These are phyloP conservation scores for Alsophila aescularia DNA, from an alignment of 2,888 invertebrate species.

Conservation along the genomic window DNA sequence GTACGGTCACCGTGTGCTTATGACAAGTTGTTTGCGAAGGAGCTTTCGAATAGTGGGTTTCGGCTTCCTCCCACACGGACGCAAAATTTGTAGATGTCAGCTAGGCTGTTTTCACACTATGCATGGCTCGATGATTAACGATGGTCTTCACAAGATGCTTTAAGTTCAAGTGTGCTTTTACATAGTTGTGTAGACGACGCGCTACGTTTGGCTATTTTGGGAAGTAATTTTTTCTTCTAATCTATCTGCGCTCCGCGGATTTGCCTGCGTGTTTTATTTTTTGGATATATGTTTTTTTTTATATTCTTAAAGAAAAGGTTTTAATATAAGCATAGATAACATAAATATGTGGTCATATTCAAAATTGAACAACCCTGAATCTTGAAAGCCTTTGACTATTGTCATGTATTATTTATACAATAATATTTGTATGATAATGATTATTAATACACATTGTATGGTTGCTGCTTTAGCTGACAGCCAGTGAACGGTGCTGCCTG, in stretches of 20 bases:
- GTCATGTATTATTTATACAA: neutral
- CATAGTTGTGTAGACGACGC: too few relatives aligned
- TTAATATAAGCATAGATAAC: too few relatives aligned
- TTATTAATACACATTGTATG: constrained; percentile 6
- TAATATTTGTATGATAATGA: neutral
- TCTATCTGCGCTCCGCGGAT: too few relatives aligned
- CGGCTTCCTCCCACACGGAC: constrained; percentile 61
- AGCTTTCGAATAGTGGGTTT: constrained; percentile 61
- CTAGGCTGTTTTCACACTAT: constrained; percentile 29
- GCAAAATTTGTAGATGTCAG: constrained; percentile 55
- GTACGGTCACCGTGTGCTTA: constrained; percentile 44
- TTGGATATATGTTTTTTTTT: too few relatives aligned
- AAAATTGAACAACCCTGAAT: neutral
- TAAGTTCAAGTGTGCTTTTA: too few relatives aligned
- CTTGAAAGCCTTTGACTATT: neutral
- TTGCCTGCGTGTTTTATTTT: too few relatives aligned
- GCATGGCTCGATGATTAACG: neutral
- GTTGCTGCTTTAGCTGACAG: constrained; percentile 10
- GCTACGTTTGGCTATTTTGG: too few relatives aligned
- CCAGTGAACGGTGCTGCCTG: constrained; percentile 36
- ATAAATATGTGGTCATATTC: neutral
- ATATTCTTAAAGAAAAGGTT: too few relatives aligned
- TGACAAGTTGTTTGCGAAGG: constrained; percentile 61
- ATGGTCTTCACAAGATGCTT: neutral
- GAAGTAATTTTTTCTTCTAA: too few relatives aligned